Percentiles rank a stretch among this genome's conserved stretches.
These are phyloP conservation scores for Thelaira solivaga DNA, from an alignment of 2,888 invertebrate genomes.

Conservation along the genomic window DNA sequence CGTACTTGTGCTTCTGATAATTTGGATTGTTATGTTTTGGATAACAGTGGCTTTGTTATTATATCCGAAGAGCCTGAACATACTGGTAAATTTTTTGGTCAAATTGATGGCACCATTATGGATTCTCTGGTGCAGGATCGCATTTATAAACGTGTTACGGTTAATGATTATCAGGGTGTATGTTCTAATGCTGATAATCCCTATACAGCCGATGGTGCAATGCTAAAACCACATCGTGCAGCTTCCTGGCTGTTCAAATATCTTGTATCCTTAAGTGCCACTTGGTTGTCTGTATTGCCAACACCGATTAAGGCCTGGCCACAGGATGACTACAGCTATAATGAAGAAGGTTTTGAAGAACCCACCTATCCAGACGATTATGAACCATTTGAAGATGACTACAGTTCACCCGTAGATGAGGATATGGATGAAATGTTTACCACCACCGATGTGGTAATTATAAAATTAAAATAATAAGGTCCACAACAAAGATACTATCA, in stretches of 20 bases:
- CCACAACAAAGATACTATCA: too few relatives aligned
- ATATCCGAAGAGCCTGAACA: slow-evolving; percentile 91
- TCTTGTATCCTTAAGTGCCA: slow-evolving; percentile 71
- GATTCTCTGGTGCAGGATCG: slow-evolving; percentile 93
- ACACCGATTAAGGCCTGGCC: slow-evolving; percentile 74
- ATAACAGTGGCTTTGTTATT: slow-evolving; percentile 96
- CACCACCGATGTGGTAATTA: slow-evolving; percentile 74
- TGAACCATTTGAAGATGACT: slow-evolving; percentile 74
- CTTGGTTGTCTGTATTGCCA: slow-evolving; percentile 75
- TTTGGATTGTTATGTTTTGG: slow-evolving; percentile 93
- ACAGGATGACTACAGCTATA: slow-evolving; percentile 74
- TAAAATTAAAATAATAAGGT: too few relatives aligned
- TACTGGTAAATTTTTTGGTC: slow-evolving; percentile 95
- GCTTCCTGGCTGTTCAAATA: slow-evolving; percentile 74
- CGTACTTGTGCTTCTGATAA: slow-evolving; percentile 92
- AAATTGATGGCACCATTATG: slow-evolving; percentile 96
- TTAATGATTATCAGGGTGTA: slow-evolving; percentile 93
- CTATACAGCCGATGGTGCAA: slow-evolving; percentile 75
- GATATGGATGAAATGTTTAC: slow-evolving; percentile 75
- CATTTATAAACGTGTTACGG: slow-evolving; percentile 91
- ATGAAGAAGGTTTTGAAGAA: slow-evolving; percentile 74
- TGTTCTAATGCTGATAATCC: slow-evolving; percentile 84
- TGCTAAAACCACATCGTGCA: slow-evolving; percentile 69
- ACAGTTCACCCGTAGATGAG: slow-evolving; percentile 73
- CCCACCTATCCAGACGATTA: slow-evolving; percentile 75